Base-by-base conservation (phyloP, 1,140 invertebrate genomes). In the Antheraea pernyi region DNA sequence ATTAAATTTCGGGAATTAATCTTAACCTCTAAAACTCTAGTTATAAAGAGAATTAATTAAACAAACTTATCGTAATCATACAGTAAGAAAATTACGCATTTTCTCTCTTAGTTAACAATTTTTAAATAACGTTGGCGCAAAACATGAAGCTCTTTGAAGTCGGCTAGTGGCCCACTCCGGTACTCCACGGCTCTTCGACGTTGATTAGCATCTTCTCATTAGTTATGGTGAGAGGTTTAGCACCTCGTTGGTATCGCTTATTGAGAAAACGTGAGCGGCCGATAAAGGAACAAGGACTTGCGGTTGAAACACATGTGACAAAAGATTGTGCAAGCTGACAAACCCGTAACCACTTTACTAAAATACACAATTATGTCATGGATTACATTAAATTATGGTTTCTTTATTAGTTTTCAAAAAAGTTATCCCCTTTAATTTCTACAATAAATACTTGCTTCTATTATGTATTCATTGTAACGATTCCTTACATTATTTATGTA, bases 131-230 rank as follows among this genome's bases (percentile, higher is more conserved):
- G 18, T n/a, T 16, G 11, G 30, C 61, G 61, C 61, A 63, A 63
- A 37, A n/a, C 7, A 36, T 36, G 64, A 67, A 37, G 30, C 36
- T 63, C 61, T 63, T 63, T 63, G 61, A 63, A 63, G 61, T 37
- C 22, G 59, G 16, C 19, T 46, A 73, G 68, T 67, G 72, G 59
- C 53, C 60, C 63, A 46, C 42, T 58, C 64, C 11, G 5, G 46
- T 16, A 53, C 77, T 77, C 70, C 65, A 67, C 70, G 65, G 75
- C 74, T 76, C 81, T 84, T 84, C 82, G 80, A 77, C 30, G 71
- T 68, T 85, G 80, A 86, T 86, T 86, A 86, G 84, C 84, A 75
- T 79, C 77, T 75, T 76, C 80, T 84, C 79, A 81, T 86, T 86
- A 84, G 74, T 75, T 69, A 69, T 73, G 71, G 76, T 71, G 73